Percentiles rank a stretch among this genome's conserved stretches.
phyloP scores from a whole-genome alignment of 2,113 vertebrate genomes.

The Gulo gulo region DNA sequence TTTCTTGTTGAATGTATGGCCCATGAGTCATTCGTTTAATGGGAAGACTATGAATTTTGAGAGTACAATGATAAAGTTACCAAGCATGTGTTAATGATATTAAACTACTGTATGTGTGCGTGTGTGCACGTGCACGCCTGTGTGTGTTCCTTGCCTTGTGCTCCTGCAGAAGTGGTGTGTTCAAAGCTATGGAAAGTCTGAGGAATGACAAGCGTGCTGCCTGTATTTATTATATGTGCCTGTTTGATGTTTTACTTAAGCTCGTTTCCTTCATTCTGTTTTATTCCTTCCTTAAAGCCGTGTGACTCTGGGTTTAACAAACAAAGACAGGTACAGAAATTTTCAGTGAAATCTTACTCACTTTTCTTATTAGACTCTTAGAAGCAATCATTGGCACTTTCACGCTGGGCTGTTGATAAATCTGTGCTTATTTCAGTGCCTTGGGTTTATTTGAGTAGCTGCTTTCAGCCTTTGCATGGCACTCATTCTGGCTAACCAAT shows the following conservation, averaged over 20 bases:
- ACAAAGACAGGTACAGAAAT: conserved; percentile 90
- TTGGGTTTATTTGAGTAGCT: conserved; percentile 74
- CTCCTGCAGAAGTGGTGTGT: neutral
- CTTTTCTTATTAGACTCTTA: conserved; percentile 53
- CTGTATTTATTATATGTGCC: neutral
- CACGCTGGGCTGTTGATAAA: conserved; percentile 77
- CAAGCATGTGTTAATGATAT: neutral
- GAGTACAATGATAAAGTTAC: neutral
- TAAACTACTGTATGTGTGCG: rapidly evolving
- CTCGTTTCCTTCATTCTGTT: conserved; percentile 80
- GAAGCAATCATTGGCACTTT: conserved; percentile 55
- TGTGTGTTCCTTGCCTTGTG: neutral
- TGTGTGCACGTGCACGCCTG: neutral
- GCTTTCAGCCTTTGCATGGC: conserved; percentile 82
- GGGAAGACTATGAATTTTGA: neutral
- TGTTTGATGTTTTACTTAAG: conserved; percentile 49
- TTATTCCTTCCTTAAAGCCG: conserved; percentile 85
- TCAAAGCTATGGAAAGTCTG: neutral
- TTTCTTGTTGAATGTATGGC: conserved; percentile 22
- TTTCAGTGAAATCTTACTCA: conserved; percentile 61
- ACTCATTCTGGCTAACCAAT: conserved; percentile 70
- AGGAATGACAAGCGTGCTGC: neutral
- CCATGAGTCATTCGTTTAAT: conserved; percentile 15
- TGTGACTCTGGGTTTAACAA: conserved; percentile 89
- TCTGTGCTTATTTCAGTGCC: conserved; percentile 70